A percentile compares a stretch with the other conserved stretches of the same genome.
These are phyloP conservation scores for Rattus norvegicus DNA, from an alignment of 2,113 vertebrate genomes.

Conservation along the genomic window GRCr8 NC_086028.1:50057501-50058000, in stretches of 20 bases:
- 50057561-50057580: too few relatives aligned
- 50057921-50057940: not conserved
- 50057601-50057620: not conserved
- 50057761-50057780: not conserved
- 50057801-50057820: not conserved
- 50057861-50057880: not conserved
- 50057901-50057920: not conserved
- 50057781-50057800: not conserved
- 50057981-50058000: not conserved
- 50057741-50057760: not conserved
- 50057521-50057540: not conserved
- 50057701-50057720: not conserved
- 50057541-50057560: accelerated
- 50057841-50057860: not conserved
- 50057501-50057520: not conserved
- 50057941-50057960: not conserved
- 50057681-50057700: not conserved
- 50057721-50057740: not conserved
- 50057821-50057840: not conserved
- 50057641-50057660: not conserved
- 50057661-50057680: too few relatives aligned
- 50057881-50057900: not conserved
- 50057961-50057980: not conserved
- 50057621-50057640: not conserved
- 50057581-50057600: too few relatives aligned